These are phyloP conservation scores for Lutraria rhynchaena DNA, from an alignment of 1,140 invertebrate species.

Conservation along the genomic window DNA sequence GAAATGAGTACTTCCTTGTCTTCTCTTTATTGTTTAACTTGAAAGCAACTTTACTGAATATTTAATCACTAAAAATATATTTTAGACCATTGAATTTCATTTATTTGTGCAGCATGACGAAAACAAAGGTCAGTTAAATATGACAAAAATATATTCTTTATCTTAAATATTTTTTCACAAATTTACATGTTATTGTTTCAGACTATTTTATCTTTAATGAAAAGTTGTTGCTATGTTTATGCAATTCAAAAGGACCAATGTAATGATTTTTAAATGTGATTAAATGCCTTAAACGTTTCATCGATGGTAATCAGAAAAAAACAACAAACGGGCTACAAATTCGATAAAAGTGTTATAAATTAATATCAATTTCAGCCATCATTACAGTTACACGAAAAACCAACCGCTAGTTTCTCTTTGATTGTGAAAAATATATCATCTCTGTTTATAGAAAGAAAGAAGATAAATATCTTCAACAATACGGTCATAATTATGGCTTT, in stretches of 20 bases:
- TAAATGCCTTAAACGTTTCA: constrained; percentile 28
- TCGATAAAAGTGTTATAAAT: constrained; percentile 11
- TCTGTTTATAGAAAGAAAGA: constrained; percentile 16
- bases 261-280: neutral
- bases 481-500: constrained; percentile 40
- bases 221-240: too few species aligned
- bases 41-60: too few species aligned
- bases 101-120: too few species aligned
- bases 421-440: constrained; percentile 19
- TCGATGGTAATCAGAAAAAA: constrained; percentile 5
- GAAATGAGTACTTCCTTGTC: too few species aligned
- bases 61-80: too few species aligned
- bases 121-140: too few species aligned
- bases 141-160: too few species aligned
- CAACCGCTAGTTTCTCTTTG: constrained; percentile 17
- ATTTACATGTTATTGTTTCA: too few species aligned
- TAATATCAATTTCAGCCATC: neutral
- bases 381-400: constrained; percentile 1
- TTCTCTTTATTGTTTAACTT: too few species aligned
- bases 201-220: too few species aligned
- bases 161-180: too few species aligned
- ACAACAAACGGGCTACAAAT: constrained; percentile 7
- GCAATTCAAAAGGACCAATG: constrained; percentile 25
- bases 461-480: constrained; percentile 50
- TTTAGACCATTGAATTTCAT: too few species aligned